Base-by-base conservation (phyloP, 2,888 invertebrate genomes). In the Hypena proboscidalis region DNA sequence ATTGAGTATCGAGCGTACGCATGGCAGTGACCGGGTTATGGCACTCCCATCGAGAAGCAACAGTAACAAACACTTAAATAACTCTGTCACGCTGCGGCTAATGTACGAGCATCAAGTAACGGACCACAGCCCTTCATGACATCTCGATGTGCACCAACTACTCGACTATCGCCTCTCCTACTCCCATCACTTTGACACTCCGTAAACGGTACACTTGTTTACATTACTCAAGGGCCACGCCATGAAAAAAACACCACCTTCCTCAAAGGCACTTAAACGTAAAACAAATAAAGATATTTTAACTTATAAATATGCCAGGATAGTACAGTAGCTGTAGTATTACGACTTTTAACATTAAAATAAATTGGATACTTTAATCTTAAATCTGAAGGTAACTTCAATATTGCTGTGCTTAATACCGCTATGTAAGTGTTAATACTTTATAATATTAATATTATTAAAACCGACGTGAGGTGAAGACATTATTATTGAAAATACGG, bases 51-150 rank as follows among this genome's bases (percentile, higher is more conserved):
- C 75, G 70, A 60, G 62, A 51, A 60, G 69, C 64, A 70, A 83
- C 85, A 80, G 85, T 86, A 84, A 85, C 63, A 78, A 70, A 70
- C 77, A 84, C 85, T 84, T 83, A 85, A 86, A 85, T 85, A 82
- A 78, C 75, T 79, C 80, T 83, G 81, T 84, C 81, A 83, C 77
- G 85, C 71, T 72, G 73, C 59, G 50, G 67, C 71, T 80, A 78
- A 83, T 81, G 72, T 76, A 75, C 71, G 67, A 74, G 77, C 60
- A 72, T 67, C 63, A 70, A 67, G 61, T 88, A 89, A 88, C 88
- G 87, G 89, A 60, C 67, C 70, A 36, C 61, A 70, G 83, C 83
- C 88, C 85, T 86, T 87, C 80, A 81, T 78, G 79, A 67, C 72
- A 65, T 70, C 68, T 71, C 62, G 56, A 58, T 40, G 46, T 49